phyloP scores from a whole-genome alignment of 2,797 vertebrate species.

The Yasuhikotakia modesta region DNA sequence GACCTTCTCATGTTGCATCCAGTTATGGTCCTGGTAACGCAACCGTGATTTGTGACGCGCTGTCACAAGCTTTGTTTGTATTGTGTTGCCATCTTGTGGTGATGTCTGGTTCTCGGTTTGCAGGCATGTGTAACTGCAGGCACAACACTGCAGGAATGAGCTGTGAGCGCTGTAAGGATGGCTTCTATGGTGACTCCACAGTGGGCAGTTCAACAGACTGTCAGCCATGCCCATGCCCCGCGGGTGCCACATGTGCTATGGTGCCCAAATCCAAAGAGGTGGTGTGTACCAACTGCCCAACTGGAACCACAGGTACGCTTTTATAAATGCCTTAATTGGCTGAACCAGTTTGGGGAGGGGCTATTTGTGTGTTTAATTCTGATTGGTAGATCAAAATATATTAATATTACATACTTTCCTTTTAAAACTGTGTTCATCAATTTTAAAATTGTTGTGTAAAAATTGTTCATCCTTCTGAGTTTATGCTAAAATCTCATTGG shows the following conservation, averaged over 20 bases:
- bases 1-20: neutral
- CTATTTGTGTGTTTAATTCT: neutral
- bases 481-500: neutral
- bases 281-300: slow-evolving; percentile 93
- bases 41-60: neutral
- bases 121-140: slow-evolving; percentile 88
- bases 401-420: too few relatives aligned
- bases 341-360: neutral
- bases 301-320: slow-evolving; percentile 92
- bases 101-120: neutral
- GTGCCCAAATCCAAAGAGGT: slow-evolving; percentile 89
- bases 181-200: slow-evolving; percentile 90
- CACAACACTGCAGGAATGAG: slow-evolving; percentile 88
- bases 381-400: neutral
- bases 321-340: too few relatives aligned
- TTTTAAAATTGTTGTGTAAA: neutral
- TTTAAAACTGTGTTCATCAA: too few relatives aligned
- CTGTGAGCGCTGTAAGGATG: slow-evolving; percentile 90
- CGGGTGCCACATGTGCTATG: slow-evolving; percentile 84
- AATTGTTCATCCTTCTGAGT: too few relatives aligned
- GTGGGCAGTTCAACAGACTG: slow-evolving; percentile 81
- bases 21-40: neutral
- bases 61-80: neutral
- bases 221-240: slow-evolving; percentile 87
- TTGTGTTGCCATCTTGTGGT: slow-evolving; percentile 52